These are phyloP conservation scores for Volucella inanis DNA, from an alignment of 2,888 invertebrate genomes.

Conservation along the genomic window DNA sequence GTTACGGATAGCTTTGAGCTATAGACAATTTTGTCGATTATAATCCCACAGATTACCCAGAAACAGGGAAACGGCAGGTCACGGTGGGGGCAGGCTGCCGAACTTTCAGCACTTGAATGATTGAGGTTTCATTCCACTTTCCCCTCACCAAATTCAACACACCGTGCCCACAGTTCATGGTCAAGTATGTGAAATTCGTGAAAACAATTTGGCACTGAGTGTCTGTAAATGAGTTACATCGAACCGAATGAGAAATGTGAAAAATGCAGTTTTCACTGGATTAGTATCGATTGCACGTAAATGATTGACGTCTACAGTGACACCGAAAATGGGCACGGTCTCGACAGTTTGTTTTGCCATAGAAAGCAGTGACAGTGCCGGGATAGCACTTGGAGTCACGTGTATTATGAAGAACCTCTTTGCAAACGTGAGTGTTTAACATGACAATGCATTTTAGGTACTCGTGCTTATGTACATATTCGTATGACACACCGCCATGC, in stretches of 20 bases:
- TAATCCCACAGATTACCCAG: not conserved
- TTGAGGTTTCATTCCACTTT: conserved; percentile 50
- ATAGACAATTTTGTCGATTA: conserved; percentile 16
- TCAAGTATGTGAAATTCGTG: conserved; percentile 52
- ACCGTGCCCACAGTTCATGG: conserved; percentile 49
- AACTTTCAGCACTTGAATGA: not conserved
- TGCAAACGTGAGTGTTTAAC: conserved; percentile 6
- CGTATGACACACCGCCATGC: not conserved
- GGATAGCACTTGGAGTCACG: conserved; percentile 3
- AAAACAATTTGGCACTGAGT: conserved; percentile 32
- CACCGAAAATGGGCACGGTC: conserved; percentile 57
- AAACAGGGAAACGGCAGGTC: not conserved
- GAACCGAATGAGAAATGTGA: conserved; percentile 4
- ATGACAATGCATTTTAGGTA: not conserved
- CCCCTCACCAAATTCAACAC: not conserved
- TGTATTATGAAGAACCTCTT: conserved; percentile 19
- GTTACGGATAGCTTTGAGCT: conserved; percentile 19
- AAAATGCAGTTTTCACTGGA: conserved; percentile 47
- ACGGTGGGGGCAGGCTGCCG: not conserved
- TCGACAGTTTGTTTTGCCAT: conserved; percentile 31
- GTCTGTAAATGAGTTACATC: not conserved
- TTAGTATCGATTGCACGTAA: conserved; percentile 55
- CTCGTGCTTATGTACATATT: not conserved
- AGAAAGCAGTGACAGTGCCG: conserved; percentile 25
- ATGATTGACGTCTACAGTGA: conserved; percentile 47